Evolutionary conservation across 2,113 vertebrate genomes (phyloP).

Genomic region (Cyanistes caeruleus): DNA sequence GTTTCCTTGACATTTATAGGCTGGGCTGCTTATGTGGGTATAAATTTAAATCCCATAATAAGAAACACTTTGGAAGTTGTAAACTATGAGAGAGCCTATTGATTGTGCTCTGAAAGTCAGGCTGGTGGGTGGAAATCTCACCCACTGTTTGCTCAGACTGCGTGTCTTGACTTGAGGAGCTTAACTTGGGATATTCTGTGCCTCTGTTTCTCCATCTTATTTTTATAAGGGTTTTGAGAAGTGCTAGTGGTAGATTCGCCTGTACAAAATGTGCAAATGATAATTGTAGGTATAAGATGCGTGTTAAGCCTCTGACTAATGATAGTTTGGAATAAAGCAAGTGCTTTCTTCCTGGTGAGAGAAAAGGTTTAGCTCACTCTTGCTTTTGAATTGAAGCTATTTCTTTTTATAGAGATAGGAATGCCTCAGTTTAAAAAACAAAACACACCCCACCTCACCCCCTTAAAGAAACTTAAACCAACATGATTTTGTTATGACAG

Average conservation of each 20-base stretch:
- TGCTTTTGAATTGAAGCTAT: neutral
- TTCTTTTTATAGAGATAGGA: neutral
- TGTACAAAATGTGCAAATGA: neutral
- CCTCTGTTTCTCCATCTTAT: neutral
- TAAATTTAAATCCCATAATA: neutral
- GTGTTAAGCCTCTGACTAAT: conserved; percentile 21
- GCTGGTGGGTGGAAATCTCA: neutral
- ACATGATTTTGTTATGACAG: neutral
- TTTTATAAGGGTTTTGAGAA: conserved; percentile 21
- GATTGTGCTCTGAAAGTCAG: neutral
- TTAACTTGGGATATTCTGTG: neutral
- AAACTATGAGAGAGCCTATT: neutral
- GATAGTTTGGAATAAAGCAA: neutral
- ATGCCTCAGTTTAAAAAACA: neutral
- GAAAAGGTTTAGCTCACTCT: neutral
- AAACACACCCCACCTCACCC: neutral
- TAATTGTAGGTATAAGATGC: conserved; percentile 30
- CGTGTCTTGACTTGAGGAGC: neutral
- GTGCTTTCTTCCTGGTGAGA: neutral
- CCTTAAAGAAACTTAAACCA: neutral
- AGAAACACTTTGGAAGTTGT: neutral
- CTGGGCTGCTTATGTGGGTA: neutral
- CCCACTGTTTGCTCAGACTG: neutral
- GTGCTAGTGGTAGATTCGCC: neutral
- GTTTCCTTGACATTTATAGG: neutral